These are phyloP conservation scores for Chrysina gloriosa DNA, from an alignment of 2,888 invertebrate genomes.

Conservation along the genomic window DNA sequence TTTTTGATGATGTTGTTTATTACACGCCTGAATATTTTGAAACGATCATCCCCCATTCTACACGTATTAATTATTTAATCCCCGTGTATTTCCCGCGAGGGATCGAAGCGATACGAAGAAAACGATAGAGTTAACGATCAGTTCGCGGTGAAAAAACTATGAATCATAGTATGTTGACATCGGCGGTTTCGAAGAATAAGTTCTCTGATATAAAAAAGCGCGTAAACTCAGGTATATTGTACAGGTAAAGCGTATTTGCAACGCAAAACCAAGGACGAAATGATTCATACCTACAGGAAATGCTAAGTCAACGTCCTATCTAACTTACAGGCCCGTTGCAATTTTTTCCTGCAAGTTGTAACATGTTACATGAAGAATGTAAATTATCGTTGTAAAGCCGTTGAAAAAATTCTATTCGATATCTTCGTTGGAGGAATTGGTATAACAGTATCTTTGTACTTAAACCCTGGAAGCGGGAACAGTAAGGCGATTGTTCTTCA, in stretches of 20 bases:
- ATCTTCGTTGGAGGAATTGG: neutral
- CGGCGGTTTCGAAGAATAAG: neutral
- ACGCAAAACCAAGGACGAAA: conserved; percentile 38
- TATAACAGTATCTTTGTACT: neutral
- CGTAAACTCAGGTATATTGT: neutral
- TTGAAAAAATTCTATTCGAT: neutral
- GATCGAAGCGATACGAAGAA: neutral
- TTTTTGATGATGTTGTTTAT: neutral
- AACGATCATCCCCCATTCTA: neutral
- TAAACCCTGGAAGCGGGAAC: neutral
- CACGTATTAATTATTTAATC: neutral
- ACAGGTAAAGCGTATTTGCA: conserved; percentile 31
- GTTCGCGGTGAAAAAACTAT: neutral
- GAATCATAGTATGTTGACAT: conserved; percentile 23
- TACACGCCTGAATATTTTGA: neutral
- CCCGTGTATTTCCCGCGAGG: neutral
- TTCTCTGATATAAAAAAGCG: neutral
- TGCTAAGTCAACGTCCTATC: conserved; percentile 43
- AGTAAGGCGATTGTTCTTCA: conserved; percentile 11
- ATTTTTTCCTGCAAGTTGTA: conserved; percentile 17
- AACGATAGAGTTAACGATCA: too few species aligned
- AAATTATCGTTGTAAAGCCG: neutral
- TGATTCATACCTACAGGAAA: conserved; percentile 47
- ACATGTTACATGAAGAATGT: neutral
- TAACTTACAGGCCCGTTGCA: neutral